A percentile compares a stretch with the other conserved stretches of the same genome.
Conservation (phyloP, 2,888 invertebrate genomes). For the Clunio marinus region DNA sequence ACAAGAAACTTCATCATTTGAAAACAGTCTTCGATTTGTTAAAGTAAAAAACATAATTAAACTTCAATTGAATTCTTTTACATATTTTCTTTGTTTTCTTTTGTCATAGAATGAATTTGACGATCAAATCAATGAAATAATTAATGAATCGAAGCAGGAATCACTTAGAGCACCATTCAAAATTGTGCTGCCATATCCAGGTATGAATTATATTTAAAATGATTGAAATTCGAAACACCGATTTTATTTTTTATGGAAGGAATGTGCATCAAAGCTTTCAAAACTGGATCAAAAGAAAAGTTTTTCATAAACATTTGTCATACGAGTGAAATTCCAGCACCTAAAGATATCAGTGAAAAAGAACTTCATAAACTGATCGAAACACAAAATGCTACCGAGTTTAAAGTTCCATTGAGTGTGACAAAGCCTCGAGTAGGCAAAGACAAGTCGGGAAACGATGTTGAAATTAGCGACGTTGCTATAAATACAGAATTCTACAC, state of each 20-base stretch:
- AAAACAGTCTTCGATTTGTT: constrained; percentile 54
- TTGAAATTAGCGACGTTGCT: constrained; percentile 77
- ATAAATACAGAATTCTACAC: constrained; percentile 70
- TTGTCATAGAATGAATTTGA: constrained; percentile 55
- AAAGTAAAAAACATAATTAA: no score
- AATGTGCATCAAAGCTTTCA: constrained; percentile 71
- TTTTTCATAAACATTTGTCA: constrained; percentile 83
- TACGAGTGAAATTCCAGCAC: constrained; percentile 70
- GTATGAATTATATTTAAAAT: constrained; percentile 53
- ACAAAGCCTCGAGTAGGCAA: constrained; percentile 72
- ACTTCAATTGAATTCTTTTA: no score
- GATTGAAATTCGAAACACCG: not conserved
- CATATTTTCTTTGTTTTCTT: constrained; percentile 14
- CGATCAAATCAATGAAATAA: constrained; percentile 58
- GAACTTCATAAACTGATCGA: constrained; percentile 53
- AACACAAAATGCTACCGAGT: constrained; percentile 52
- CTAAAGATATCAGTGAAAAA: constrained; percentile 65
- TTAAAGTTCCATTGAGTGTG: constrained; percentile 85
- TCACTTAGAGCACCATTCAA: constrained; percentile 56
- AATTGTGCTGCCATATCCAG: constrained; percentile 64
- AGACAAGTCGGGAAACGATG: constrained; percentile 71
- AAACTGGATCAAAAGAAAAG: constrained; percentile 63
- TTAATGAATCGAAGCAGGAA: constrained; percentile 44
- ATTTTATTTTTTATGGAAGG: constrained; percentile 53
- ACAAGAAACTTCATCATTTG: constrained; percentile 58